These are phyloP conservation scores for Tragelaphus scriptus DNA, from an alignment of 2,113 vertebrate species.

Conservation along the genomic window DNA sequence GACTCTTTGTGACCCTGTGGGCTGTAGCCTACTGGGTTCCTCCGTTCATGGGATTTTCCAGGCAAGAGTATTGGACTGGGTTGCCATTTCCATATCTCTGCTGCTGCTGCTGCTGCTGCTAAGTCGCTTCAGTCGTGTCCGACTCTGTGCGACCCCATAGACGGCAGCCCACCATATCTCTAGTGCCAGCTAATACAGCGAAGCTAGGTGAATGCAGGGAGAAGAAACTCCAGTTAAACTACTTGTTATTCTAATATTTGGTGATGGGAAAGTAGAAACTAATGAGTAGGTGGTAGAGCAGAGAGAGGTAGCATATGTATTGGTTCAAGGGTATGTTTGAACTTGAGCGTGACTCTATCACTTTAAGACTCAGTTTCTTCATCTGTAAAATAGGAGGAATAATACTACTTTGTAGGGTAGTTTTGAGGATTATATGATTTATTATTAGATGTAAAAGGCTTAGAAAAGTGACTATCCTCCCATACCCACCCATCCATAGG, in stretches of 20 bases:
- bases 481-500: background rate
- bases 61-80: background rate
- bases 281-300: background rate
- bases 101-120: too few species aligned
- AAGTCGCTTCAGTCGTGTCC: too few species aligned
- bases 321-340: background rate
- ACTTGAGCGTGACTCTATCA: background rate
- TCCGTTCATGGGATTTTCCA: background rate
- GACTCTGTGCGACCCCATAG: too few species aligned
- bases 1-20: background rate
- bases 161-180: background rate
- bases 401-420: background rate
- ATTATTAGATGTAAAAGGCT: background rate
- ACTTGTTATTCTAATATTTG: background rate
- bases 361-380: background rate
- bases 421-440: background rate
- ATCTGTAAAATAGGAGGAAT: background rate
- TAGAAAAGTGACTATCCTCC: background rate
- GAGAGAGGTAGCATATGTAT: background rate
- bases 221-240: background rate
- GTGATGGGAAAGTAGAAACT: background rate
- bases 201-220: background rate
- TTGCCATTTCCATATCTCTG: background rate
- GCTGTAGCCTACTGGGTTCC: background rate
- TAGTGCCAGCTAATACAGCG: background rate